Evolutionary conservation across 2,113 vertebrate species (phyloP).

Genomic region (Cephalopterus ornatus): DNA sequence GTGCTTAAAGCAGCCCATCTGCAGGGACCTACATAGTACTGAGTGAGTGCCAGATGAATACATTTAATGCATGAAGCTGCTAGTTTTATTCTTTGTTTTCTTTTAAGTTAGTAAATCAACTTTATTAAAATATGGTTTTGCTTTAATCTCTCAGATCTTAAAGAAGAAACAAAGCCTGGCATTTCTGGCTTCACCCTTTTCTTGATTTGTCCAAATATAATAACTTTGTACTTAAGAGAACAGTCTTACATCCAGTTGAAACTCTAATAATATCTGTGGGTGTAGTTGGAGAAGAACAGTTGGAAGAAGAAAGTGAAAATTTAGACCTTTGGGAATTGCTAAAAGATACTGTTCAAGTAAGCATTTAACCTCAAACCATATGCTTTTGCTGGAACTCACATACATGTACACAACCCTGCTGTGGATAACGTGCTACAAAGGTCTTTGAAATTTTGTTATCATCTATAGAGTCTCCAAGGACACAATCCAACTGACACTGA

Average conservation of each 20-base stretch:
- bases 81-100: neutral
- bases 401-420: fast-evolving
- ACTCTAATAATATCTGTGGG: neutral
- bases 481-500: neutral
- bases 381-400: neutral
- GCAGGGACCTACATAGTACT: neutral
- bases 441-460: neutral
- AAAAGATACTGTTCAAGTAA: neutral
- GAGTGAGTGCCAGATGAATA: neutral
- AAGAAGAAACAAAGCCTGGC: neutral
- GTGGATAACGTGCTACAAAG: neutral
- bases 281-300: neutral
- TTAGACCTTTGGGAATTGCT: neutral
- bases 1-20: neutral
- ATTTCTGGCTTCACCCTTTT: neutral
- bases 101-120: neutral
- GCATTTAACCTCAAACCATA: neutral
- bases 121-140: conserved; percentile 17
- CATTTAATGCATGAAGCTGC: neutral
- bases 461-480: neutral
- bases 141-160: conserved; percentile 11
- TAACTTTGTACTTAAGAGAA: neutral
- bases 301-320: neutral
- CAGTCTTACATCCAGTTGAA: neutral
- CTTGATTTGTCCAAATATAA: neutral